Evolutionary conservation across 2,888 invertebrate genomes (phyloP), one percentile per base, ranked within the genome.

Genomic region (Netelia melanura): DNA sequence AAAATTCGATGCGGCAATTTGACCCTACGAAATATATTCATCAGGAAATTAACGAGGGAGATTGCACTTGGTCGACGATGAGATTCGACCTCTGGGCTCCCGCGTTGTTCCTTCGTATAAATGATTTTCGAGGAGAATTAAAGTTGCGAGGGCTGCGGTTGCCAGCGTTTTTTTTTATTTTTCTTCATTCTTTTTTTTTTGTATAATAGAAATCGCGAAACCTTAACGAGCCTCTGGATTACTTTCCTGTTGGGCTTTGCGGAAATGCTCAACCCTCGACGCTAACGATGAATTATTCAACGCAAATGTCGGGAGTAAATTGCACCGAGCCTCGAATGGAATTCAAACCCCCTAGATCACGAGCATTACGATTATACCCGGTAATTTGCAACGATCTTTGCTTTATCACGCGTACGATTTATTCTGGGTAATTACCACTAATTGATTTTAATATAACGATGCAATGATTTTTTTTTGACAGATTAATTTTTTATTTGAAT

Each of bases 251-350:
- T n/a, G 54, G 54, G 14, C 54, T 54, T 54, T 54, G 54, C n/a
- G 54, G 54, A 14, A 54, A 54, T 52, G 52, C 71, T 76, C 30
- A 67, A 30, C 54, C 54, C 54, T 54, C 54, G 54, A 5, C 14
- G 14, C 30, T 5, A 30, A 30, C 61, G 62, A 44, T 84, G 84
- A 81, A 84, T 84, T 74, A 84, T 84, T 84, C 84, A 84, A 74
- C 81, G 84, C 44, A 38, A 61, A 54, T 65, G n/a, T 68, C 11
- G 43, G 43, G 38, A 30, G 58, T 44, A 61, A 64, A 80, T 80
- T 80, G 52, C 64, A 56, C 38, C 72, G 43, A 17, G 58, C 43
- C 43, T 25, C 38, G 14, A 10, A 17, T 25, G 64, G 64, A 64
- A 75, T 21, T 64, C 64, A 17, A 17, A 65, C 44, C 79, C 72